phyloP scores from a whole-genome alignment of 2,888 invertebrate species.

The Eupithecia subumbrata region DNA sequence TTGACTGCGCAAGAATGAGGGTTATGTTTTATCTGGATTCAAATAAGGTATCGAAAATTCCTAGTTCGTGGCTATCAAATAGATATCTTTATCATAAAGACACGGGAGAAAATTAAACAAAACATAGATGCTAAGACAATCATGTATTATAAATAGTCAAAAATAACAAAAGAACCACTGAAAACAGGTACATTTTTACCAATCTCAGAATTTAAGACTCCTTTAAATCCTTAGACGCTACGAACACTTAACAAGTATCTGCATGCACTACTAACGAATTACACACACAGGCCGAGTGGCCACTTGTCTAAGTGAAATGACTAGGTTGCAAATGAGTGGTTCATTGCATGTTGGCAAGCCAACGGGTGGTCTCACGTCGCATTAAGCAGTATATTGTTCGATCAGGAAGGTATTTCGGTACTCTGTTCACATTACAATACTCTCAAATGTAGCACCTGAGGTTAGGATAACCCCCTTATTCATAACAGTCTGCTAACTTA shows the following conservation, averaged over 20 bases:
- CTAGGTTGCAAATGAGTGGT: slow-evolving; percentile 79
- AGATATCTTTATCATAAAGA: neutral
- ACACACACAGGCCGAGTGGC: slow-evolving; percentile 56
- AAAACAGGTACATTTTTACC: slow-evolving; percentile 82
- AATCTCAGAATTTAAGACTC: slow-evolving; percentile 81
- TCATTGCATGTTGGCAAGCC: slow-evolving; percentile 48
- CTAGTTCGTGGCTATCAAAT: neutral
- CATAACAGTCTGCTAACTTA: too few relatives aligned
- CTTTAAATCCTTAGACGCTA: slow-evolving; percentile 82
- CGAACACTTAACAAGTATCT: slow-evolving; percentile 80
- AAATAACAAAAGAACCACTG: slow-evolving; percentile 83
- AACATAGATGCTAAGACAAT: slow-evolving; percentile 81
- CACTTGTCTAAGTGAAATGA: slow-evolving; percentile 80
- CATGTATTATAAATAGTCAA: slow-evolving; percentile 84
- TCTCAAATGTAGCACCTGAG: neutral
- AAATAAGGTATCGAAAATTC: neutral
- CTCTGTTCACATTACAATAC: slow-evolving; percentile 23
- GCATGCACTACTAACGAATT: slow-evolving; percentile 80
- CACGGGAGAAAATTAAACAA: slow-evolving; percentile 55
- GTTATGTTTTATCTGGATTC: neutral
- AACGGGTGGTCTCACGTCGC: slow-evolving; percentile 42
- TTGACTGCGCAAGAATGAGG: too few relatives aligned
- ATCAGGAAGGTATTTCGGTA: slow-evolving; percentile 35
- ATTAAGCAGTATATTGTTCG: slow-evolving; percentile 52
- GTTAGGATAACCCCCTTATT: too few relatives aligned